Conservation (phyloP, 2,113 vertebrate species). For the Macquaria australasica region DNA sequence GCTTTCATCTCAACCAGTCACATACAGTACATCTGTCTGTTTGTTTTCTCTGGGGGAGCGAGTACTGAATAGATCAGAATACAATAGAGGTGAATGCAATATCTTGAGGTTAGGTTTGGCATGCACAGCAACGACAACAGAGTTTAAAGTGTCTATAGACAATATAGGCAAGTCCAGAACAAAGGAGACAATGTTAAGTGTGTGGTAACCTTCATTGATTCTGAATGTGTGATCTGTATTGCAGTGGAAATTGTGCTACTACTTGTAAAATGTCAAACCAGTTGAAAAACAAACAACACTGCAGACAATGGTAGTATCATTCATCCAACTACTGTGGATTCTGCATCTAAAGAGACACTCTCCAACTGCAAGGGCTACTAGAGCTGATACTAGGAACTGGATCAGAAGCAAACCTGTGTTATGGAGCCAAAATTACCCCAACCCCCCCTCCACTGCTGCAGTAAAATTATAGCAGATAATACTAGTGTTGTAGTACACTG, state of each 20-base stretch:
- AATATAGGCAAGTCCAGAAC: constrained; percentile 2
- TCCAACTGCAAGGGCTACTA: constrained; percentile 14
- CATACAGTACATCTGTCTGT: constrained; percentile 51
- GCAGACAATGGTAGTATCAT: constrained; percentile 36
- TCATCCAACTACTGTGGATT: constrained; percentile 29
- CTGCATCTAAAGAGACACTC: constrained; percentile 16
- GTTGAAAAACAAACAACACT: constrained; percentile 7
- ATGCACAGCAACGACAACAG: neutral
- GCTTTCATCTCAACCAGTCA: constrained; percentile 63
- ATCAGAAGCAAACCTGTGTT: constrained; percentile 23
- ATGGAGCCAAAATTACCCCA: constrained; percentile 31
- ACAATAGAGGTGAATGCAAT: constrained; percentile 23
- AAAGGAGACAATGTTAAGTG: constrained; percentile 18
- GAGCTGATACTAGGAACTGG: constrained; percentile 31
- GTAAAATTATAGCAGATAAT: constrained; percentile 18
- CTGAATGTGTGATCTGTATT: neutral
- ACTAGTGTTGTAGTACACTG: neutral
- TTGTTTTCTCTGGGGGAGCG: constrained; percentile 41
- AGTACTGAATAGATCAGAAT: constrained; percentile 8
- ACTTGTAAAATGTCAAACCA: neutral
- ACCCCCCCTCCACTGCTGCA: constrained; percentile 16
- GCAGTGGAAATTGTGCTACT: constrained; percentile 5
- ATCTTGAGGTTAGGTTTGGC: constrained; percentile 3
- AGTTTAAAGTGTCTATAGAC: neutral
- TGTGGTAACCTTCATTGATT: constrained; percentile 1